Conservation (phyloP, 2,113 vertebrate genomes). For the Thunnus thynnus region DNA sequence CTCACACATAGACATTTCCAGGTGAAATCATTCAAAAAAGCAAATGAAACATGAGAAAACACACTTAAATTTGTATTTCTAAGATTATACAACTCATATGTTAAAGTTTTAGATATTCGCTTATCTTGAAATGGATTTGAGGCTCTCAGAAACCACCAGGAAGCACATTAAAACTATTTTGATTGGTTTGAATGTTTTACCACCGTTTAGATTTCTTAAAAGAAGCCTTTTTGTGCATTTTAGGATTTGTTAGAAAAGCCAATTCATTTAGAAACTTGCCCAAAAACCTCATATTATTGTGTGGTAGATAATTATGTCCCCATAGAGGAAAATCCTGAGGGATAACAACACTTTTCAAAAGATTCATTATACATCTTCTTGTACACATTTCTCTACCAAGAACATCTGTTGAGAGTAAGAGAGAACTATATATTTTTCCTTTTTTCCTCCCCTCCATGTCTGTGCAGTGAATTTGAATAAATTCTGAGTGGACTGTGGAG, state of each 20-base stretch:
- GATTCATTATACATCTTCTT: not conserved
- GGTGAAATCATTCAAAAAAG: not conserved
- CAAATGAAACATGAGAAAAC: not conserved
- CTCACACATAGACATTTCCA: not conserved
- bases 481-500: not conserved
- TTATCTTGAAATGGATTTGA: not conserved
- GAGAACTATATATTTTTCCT: not conserved
- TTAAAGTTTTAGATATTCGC: not conserved
- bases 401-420: not conserved
- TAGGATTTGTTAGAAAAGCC: not conserved
- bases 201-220: not conserved
- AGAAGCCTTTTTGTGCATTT: not conserved
- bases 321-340: not conserved
- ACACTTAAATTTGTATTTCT: not conserved
- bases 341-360: constrained; percentile 8
- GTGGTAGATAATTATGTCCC: not conserved
- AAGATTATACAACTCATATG: not conserved
- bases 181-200: not conserved
- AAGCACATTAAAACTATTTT: not conserved
- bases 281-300: constrained; percentile 6
- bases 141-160: not conserved
- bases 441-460: not conserved
- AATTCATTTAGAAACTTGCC: not conserved
- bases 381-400: not conserved
- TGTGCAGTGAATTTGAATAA: not conserved